phyloP scores from a whole-genome alignment of 2,113 vertebrate species.

The Haemorhous mexicanus region DNA sequence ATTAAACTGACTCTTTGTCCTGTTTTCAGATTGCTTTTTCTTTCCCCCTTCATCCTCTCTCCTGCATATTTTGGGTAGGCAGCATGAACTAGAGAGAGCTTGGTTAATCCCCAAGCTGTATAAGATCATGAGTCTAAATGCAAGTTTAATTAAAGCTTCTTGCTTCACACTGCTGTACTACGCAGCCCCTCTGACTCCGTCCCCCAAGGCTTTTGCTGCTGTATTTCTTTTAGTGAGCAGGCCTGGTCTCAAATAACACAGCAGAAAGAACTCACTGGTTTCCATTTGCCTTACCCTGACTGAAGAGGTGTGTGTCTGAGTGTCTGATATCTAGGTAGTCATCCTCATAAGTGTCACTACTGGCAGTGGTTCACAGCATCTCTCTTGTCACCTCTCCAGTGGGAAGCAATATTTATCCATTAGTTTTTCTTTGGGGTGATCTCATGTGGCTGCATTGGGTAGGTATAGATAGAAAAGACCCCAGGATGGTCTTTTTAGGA shows the following conservation, averaged over 20 bases:
- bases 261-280: not conserved
- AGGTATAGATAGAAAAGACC: not conserved
- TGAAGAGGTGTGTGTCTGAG: not conserved
- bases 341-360: not conserved
- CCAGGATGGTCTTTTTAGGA: not conserved
- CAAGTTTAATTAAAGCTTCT: constrained; percentile 75
- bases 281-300: not conserved
- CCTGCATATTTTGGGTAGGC: constrained; percentile 64
- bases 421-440: not conserved
- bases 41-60: constrained; percentile 56
- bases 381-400: not conserved
- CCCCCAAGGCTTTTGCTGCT: constrained; percentile 40
- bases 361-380: not conserved
- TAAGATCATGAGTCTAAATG: constrained; percentile 66
- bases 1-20: constrained; percentile 72
- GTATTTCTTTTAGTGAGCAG: constrained; percentile 10
- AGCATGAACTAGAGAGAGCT: constrained; percentile 43
- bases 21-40: constrained; percentile 67
- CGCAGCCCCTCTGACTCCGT: constrained; percentile 27
- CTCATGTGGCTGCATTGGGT: not conserved
- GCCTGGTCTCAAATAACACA: not conserved
- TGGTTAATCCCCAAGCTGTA: constrained; percentile 67
- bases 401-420: constrained; percentile 14
- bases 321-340: not conserved
- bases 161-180: constrained; percentile 50